Evolutionary conservation across 2,888 invertebrate genomes (phyloP), one percentile per base, ranked within the genome.

Genomic region (Idaea straminata): DNA sequence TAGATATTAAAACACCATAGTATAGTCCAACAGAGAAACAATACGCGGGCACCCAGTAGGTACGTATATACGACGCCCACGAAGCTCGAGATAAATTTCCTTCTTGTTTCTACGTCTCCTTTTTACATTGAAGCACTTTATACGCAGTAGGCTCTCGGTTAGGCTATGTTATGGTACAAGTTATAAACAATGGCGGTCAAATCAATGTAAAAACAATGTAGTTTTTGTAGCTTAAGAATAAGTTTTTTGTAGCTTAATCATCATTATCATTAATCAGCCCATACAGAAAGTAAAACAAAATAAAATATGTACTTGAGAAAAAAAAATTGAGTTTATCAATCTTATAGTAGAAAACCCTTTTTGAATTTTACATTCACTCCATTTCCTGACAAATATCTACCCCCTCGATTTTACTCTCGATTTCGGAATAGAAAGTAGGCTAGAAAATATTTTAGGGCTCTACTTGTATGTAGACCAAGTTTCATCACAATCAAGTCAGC

Each of bases 51-150:
- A 69, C 72, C 76, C 71, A 74, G 72, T 73, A 73, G 66, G 74
- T 73, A 73, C 67, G 74, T 73, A 70, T 76, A 74, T 78, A 80
- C 78, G 79, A 79, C 87, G 82, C 88, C 88, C 84, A 88, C 88
- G 80, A 79, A 72, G 74, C 66, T 71, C 64, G 79, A 88, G 86
- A 89, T 90, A 89, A 88, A 88, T 89, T 88, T 89, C 83, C 86
- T 84, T 76, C 83, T 89, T 88, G 89, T 91, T 90, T 88, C 88
- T 89, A 81, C 78, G 83, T 88, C 85, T 89, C 85, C 85, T 88
- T 86, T 88, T 88, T 86, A 89, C 88, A 84, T 84, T 83, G 83
- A 80, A 88, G 84, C 87, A 85, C 86, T 89, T 87, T 88, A 89
- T 88, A 89, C 87, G 86, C 87, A 85, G 91, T 87, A 89, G 87